These are phyloP conservation scores for Toxotes chatareus DNA, from an alignment of 2,113 vertebrate genomes.

Conservation along the genomic window DNA sequence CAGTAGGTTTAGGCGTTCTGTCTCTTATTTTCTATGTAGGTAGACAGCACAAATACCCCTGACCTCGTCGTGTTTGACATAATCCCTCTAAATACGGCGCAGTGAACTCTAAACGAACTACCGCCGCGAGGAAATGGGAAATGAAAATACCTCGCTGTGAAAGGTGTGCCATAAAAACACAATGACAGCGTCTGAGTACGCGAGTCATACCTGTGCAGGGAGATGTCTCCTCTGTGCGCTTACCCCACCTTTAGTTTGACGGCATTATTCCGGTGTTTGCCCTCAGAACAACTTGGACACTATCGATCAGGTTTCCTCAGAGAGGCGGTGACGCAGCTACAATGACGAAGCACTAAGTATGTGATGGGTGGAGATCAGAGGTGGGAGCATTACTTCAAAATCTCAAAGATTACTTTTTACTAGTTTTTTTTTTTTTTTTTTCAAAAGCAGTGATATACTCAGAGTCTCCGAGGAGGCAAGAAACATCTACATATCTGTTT, in stretches of 20 bases:
- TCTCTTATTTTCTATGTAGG: not conserved
- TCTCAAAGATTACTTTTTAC: not conserved
- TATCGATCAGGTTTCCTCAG: slow-evolving; percentile 53
- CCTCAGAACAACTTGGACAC: slow-evolving; percentile 22
- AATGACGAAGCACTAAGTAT: slow-evolving; percentile 71
- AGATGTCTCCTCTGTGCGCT: not conserved
- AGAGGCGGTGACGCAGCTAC: slow-evolving; percentile 70
- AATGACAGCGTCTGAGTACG: too few relatives aligned
- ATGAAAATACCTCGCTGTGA: not conserved
- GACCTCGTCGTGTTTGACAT: slow-evolving; percentile 49
- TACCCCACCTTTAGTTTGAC: slow-evolving; percentile 31
- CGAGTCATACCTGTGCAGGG: slow-evolving; percentile 66
- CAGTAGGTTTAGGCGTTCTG: too few relatives aligned
- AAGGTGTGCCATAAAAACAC: not conserved
- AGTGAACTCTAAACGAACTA: slow-evolving; percentile 52
- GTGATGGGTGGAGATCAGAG: slow-evolving; percentile 73
- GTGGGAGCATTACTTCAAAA: slow-evolving; percentile 16
- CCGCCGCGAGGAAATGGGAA: not conserved
- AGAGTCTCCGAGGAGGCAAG: not conserved
- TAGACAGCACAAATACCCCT: slow-evolving; percentile 36
- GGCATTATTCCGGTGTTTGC: slow-evolving; percentile 50
- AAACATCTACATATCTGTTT: not conserved
- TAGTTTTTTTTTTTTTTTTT: too few relatives aligned
- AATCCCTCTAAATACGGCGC: slow-evolving; percentile 62
- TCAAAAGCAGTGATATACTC: too few relatives aligned